Percentiles rank a stretch among this genome's conserved stretches.
phyloP scores from a whole-genome alignment of 2,797 vertebrate genomes.

The Diceros bicornis region DNA sequence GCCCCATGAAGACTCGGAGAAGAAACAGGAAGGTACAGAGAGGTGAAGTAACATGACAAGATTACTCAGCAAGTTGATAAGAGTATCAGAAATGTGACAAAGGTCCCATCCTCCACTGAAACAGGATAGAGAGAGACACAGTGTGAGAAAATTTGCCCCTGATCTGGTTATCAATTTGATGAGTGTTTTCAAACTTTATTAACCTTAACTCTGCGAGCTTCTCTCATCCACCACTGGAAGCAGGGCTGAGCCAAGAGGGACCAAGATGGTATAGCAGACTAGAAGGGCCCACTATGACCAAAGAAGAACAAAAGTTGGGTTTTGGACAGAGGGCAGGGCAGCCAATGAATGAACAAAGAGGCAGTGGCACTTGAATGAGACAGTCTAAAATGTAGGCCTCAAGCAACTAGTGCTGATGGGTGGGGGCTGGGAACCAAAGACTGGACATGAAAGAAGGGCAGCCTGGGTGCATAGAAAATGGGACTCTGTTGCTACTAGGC shows the following conservation, averaged over 20 bases:
- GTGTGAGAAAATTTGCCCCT: conserved; percentile 3
- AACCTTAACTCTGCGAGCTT: conserved; percentile 22
- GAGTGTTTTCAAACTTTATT: conserved; percentile 44
- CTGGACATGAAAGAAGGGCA: conserved; percentile 57
- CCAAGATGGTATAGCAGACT: conserved; percentile 44
- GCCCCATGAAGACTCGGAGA: background rate
- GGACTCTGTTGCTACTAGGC: conserved; percentile 38
- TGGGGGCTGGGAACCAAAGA: conserved; percentile 46
- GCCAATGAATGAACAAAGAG: conserved; percentile 75
- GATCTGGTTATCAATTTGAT: conserved; percentile 4
- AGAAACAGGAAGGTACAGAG: conserved; percentile 51
- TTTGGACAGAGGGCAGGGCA: conserved; percentile 34
- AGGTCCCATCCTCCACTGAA: background rate
- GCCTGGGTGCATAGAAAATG: conserved; percentile 44
- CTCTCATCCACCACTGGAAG: background rate
- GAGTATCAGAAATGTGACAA: conserved; percentile 21
- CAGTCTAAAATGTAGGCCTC: conserved; percentile 59
- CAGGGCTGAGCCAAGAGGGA: conserved; percentile 23
- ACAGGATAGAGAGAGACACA: background rate
- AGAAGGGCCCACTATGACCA: conserved; percentile 63
- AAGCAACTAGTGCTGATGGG: conserved; percentile 25
- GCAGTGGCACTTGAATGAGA: conserved; percentile 52
- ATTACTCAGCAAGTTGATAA: conserved; percentile 53
- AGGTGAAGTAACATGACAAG: background rate
- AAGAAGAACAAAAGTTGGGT: conserved; percentile 2